These are phyloP conservation scores for Eueides isabella DNA, from an alignment of 1,140 invertebrate genomes.

Conservation along the genomic window DNA sequence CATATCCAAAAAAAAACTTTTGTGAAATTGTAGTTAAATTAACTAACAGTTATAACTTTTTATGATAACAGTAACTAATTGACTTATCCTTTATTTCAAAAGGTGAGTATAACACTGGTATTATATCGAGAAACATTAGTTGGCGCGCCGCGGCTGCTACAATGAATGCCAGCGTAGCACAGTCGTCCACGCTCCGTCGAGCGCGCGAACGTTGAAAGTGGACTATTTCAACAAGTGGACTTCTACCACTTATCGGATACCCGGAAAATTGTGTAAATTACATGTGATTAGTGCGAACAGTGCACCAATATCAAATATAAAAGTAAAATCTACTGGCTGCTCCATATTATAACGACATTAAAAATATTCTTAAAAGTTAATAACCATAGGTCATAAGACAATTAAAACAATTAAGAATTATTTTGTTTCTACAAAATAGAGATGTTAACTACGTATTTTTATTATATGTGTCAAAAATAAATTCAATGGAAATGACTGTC, in stretches of 20 bases:
- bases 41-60: too few relatives aligned
- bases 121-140: constrained; percentile 53
- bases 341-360: background rate
- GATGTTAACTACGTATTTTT: too few relatives aligned
- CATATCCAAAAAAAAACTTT: too few relatives aligned
- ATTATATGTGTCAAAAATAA: background rate
- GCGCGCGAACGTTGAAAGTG: constrained; percentile 68
- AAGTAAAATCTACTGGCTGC: background rate
- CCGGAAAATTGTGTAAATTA: constrained; percentile 16
- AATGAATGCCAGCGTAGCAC: constrained; percentile 74
- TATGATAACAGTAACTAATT: too few relatives aligned
- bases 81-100: background rate
- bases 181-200: constrained; percentile 70
- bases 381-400: background rate
- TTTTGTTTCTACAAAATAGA: too few relatives aligned
- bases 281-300: constrained; percentile 5
- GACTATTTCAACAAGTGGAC: constrained; percentile 65
- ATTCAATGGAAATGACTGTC: background rate
- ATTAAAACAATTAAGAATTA: too few relatives aligned
- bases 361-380: background rate
- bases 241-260: constrained; percentile 13
- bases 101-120: background rate
- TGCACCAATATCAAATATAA: background rate
- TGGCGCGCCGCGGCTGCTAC: constrained; percentile 44
- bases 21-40: too few relatives aligned